Evolutionary conservation across 1,140 invertebrate species (phyloP).

Genomic region (Asobara japonica): DNA sequence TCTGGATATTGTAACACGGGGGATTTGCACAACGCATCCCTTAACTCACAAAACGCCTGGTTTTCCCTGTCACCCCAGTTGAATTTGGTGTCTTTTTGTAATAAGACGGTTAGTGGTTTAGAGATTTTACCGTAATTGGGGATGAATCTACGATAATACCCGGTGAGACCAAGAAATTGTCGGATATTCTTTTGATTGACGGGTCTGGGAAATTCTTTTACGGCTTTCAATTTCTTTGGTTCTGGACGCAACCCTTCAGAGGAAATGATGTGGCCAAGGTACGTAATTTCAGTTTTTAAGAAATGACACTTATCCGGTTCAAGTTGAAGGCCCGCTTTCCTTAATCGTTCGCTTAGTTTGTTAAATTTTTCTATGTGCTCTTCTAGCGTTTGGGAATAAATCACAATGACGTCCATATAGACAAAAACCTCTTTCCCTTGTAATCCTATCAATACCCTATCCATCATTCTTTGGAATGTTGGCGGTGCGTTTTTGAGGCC

Average conservation of each 20-base stretch:
- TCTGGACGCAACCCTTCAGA: not conserved
- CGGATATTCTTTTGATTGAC: not conserved
- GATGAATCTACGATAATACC: not conserved
- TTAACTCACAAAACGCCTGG: not conserved
- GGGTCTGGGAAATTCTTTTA: not conserved
- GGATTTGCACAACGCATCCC: not conserved
- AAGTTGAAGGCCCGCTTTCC: not conserved
- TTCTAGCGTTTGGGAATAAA: too few species aligned
- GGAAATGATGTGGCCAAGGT: not conserved
- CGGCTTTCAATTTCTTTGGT: not conserved
- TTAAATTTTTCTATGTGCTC: not conserved
- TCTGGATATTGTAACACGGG: not conserved
- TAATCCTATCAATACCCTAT: too few species aligned
- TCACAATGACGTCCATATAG: too few species aligned
- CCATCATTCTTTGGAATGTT: too few species aligned
- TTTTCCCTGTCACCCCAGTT: not conserved
- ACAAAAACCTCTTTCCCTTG: too few species aligned
- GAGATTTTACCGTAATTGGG: not conserved
- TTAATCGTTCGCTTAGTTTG: not conserved
- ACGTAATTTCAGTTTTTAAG: not conserved
- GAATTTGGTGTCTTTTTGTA: not conserved
- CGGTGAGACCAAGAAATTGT: not conserved
- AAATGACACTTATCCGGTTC: constrained; percentile 31
- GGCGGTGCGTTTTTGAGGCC: too few species aligned
- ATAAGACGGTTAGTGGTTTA: not conserved